Base-by-base conservation (phyloP, 2,797 vertebrate genomes). In the Cynopterus sphinx region DNA sequence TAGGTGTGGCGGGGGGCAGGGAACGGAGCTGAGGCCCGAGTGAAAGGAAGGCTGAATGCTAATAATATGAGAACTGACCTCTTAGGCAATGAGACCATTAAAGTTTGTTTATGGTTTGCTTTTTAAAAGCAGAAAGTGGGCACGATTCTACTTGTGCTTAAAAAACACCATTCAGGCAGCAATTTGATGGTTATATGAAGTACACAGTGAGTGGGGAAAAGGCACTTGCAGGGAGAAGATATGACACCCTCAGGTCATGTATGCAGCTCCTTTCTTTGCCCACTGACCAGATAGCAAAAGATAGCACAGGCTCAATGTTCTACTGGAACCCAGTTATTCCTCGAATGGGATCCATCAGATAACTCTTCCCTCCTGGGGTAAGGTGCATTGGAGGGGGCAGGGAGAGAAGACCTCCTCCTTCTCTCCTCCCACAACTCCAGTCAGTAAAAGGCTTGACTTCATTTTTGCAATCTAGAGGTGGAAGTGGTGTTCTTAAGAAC, bases 401-500 rank as follows among this genome's bases (percentile, higher is more conserved):
- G 41, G 46, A 88, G 51, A 59, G 43, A 83, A 74, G 31, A 73
- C 16, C 0, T 73, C 59, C 55, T 77, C 8, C 59, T 67, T 84
- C 36, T 10, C 55, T 67, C 13, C 26, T 63, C 12, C 2, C 17
- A 19, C 9, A 73, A n/a, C 8, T 22, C 28, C 17, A 70, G n/a
- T n/a, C 41, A 68, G 19, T 28, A 75, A 83, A 77, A 81, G 10
- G 4, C 49, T 33, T 82, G 73, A 91, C 36, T 55, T 49, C 65
- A 49, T 59, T 75, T 68, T 94, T 93, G 63, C 78, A 81, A 94
- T 90, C 53, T 67, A 67, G 61, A 51, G 31, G 8, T 61, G 16
- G n/a, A 41, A 85, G 31, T 87, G 26, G 7, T 61, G 1, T 87
- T 83, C 33, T 15, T 11, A 82, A 88, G 43, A 93, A 82, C 10